These are phyloP conservation scores for Bellardia pandia DNA, from an alignment of 2,888 invertebrate species.

Conservation along the genomic window DNA sequence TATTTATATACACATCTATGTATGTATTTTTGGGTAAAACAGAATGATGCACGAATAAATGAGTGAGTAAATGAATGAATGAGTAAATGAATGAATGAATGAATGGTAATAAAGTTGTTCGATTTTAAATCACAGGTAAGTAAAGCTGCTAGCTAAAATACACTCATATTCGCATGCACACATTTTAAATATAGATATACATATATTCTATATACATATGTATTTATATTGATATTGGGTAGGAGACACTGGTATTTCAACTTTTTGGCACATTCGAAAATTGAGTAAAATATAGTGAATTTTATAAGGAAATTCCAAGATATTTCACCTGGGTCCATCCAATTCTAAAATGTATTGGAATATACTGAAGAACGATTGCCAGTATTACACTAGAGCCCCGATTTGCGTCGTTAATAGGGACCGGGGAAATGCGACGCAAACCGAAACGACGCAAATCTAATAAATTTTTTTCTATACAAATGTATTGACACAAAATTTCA, in stretches of 20 bases:
- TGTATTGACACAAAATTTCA: too few species aligned
- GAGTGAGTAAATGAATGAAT: constrained; percentile 28
- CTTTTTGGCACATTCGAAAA: too few species aligned
- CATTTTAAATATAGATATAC: neutral
- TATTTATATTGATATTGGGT: constrained; percentile 24
- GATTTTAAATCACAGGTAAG: constrained; percentile 60
- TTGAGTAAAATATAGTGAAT: too few species aligned
- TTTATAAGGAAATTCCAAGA: too few species aligned
- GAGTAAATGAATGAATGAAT: constrained; percentile 17
- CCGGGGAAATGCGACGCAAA: too few species aligned
- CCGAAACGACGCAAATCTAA: too few species aligned
- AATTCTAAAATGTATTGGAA: too few species aligned
- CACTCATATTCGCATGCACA: constrained; percentile 5
- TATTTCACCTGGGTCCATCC: too few species aligned
- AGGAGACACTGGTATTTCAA: neutral
- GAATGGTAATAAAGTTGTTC: constrained; percentile 62
- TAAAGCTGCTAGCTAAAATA: constrained; percentile 45
- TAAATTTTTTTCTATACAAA: too few species aligned
- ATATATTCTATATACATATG: neutral
- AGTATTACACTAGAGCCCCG: too few species aligned
- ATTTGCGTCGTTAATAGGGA: too few species aligned
- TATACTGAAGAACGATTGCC: too few species aligned
- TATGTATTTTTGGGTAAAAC: neutral
- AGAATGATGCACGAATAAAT: constrained; percentile 39
- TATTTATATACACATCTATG: neutral